These are phyloP conservation scores for Byasa hedistus DNA, from an alignment of 2,888 invertebrate genomes.

Conservation along the genomic window DNA sequence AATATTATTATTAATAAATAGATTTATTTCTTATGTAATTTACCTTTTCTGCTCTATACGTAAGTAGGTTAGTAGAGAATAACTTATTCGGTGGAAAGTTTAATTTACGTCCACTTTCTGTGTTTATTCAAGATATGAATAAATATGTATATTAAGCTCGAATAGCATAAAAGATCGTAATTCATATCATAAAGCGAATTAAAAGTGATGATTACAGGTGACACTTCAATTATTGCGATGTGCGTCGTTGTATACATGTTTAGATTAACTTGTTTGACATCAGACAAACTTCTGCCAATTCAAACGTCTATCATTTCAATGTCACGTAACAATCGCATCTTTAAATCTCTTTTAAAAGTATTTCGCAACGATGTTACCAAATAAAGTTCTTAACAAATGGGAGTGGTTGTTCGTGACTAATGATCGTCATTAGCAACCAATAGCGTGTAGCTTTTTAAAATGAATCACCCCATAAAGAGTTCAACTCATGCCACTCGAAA, in stretches of 20 bases:
- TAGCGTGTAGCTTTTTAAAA: constrained; percentile 34
- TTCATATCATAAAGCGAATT: background rate
- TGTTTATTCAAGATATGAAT: too few species aligned
- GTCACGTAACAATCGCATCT: background rate
- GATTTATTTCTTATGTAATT: background rate
- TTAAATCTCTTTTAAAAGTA: background rate
- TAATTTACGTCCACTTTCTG: too few species aligned
- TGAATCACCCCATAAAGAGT: constrained; percentile 44
- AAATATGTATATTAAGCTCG: background rate
- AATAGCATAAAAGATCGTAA: background rate
- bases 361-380: constrained; percentile 1
- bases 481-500: constrained; percentile 24
- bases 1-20: background rate
- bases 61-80: too few species aligned
- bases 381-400: constrained; percentile 3
- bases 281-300: background rate
- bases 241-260: background rate
- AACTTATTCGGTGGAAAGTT: too few species aligned
- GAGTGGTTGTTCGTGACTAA: constrained; percentile 37
- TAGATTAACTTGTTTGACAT: background rate
- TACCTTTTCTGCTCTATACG: too few species aligned
- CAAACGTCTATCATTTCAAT: background rate
- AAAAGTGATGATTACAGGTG: background rate
- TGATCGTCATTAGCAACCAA: constrained; percentile 42
- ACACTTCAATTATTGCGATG: background rate